phyloP scores from a whole-genome alignment of 2,797 vertebrate genomes.

The Lithobates pipiens region DNA sequence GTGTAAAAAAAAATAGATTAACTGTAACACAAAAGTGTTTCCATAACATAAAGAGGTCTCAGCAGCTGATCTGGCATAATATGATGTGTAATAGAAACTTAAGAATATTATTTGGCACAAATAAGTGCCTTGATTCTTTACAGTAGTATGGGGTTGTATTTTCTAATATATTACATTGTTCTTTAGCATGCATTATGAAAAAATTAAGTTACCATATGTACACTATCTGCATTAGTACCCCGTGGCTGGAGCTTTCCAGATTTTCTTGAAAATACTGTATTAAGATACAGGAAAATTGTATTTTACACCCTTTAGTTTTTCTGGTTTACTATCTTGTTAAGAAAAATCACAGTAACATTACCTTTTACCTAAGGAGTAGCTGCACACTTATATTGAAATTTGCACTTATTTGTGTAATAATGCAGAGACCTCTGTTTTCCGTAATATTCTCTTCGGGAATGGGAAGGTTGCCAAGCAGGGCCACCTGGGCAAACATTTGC shows the following conservation, averaged over 20 bases:
- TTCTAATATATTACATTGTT: not conserved
- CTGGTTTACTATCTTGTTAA: not conserved
- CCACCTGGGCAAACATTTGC: slow-evolving; percentile 46
- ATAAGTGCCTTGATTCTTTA: too few species aligned
- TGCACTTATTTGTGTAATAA: not conserved
- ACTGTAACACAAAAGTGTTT: too few species aligned
- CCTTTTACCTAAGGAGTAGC: not conserved
- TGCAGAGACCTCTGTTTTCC: not conserved
- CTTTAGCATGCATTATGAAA: too few species aligned
- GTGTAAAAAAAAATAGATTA: too few species aligned
- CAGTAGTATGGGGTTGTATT: not conserved
- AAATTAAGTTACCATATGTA: not conserved
- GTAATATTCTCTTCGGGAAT: slow-evolving; percentile 35
- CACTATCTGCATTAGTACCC: not conserved
- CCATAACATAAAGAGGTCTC: too few species aligned
- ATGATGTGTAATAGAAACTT: too few species aligned
- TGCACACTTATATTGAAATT: not conserved
- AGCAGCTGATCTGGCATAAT: too few species aligned
- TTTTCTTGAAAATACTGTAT: not conserved
- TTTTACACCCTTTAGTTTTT: not conserved
- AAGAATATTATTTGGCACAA: too few species aligned
- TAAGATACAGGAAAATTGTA: not conserved
- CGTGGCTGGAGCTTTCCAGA: not conserved
- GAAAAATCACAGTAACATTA: not conserved
- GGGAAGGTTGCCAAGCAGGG: slow-evolving; percentile 31